Base-by-base conservation (phyloP, 2,888 invertebrate genomes). In the Trypoxylon attenuatum region DNA sequence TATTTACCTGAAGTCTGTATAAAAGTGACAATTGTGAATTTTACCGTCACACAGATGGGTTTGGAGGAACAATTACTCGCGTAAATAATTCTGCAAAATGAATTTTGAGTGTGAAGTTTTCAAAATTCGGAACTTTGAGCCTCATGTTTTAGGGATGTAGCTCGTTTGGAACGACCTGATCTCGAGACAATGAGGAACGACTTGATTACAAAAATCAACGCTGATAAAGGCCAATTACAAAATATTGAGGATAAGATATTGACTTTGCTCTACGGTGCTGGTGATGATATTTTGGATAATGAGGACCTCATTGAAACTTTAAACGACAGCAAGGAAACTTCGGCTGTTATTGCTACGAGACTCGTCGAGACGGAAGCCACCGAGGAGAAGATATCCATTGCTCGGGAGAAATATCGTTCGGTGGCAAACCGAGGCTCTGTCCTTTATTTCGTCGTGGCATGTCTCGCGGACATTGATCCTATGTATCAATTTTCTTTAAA, bases 401-500 rank as follows among this genome's bases (percentile, higher is more conserved):
- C 96, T 0, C 90, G 97, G 39, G 94, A 96, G 87, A 94, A 93
- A 78, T 97, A 97, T 86, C 90, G 95, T 22, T 90, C 92, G 0
- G 94, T 97, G 5, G 96, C 97, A 0, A 93, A 92, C 0, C 91
- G 96, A 69, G 97, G 97, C 0, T 95, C 97, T 0, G 93, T 96
- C 15, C 88, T 98, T 2, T 98, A 96, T 87, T 97, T 97, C 86
- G 95, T 96, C 0, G 95, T 97, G 1, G 94, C 96, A 0, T 93
- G 94, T 82, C 88, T 98, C 15, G 93, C 95, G 0, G 94, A 96
- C 78, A 94, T 98, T 59, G 97, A 98, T 87, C 95, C 96, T 0
- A 97, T 97, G 97, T 98, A 98, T 87, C 97, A 98, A 87, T 97
- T 94, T 88, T 97, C 96, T 0, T 88, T 97, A 29, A 96, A 94